Evolutionary conservation across 2,113 vertebrate species (phyloP).

Genomic region (Myocastor coypus): DNA sequence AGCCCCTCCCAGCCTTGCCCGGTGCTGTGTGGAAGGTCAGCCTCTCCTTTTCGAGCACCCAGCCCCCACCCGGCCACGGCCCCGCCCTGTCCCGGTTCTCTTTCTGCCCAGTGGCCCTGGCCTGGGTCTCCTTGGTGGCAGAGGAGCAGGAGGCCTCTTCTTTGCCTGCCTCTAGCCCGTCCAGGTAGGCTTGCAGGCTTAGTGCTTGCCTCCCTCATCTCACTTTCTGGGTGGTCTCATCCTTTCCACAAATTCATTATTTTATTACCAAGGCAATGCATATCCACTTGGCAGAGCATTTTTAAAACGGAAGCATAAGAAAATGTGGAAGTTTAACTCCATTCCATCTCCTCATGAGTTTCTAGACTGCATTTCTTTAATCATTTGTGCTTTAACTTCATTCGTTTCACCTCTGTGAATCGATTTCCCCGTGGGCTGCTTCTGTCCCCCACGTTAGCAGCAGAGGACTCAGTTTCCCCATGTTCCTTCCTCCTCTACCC

Average conservation of each 20-base stretch:
- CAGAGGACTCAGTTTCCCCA: not conserved
- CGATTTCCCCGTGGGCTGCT: not conserved
- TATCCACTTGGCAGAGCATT: not conserved
- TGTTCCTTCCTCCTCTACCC: not conserved
- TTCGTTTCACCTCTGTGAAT: not conserved
- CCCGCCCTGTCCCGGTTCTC: fast-evolving
- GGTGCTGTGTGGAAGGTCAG: not conserved
- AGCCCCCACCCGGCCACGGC: fast-evolving
- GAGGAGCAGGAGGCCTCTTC: not conserved
- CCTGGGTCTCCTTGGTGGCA: not conserved
- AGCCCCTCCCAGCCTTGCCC: not conserved
- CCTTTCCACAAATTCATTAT: not conserved
- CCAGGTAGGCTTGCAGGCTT: not conserved
- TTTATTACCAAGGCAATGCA: not conserved
- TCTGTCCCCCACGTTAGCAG: not conserved
- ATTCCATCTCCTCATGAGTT: not conserved
- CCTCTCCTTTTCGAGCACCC: not conserved
- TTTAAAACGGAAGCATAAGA: not conserved
- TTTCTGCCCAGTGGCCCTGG: fast-evolving
- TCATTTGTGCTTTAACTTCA: not conserved
- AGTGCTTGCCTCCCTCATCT: not conserved
- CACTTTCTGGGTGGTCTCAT: not conserved
- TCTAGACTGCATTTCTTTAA: not conserved
- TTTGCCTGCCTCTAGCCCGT: no score
- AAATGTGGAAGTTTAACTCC: not conserved